Percentiles rank a stretch among this genome's conserved stretches.
These are phyloP conservation scores for Bombus cullumanus DNA, from an alignment of 1,140 invertebrate species.

Conservation along the genomic window DNA sequence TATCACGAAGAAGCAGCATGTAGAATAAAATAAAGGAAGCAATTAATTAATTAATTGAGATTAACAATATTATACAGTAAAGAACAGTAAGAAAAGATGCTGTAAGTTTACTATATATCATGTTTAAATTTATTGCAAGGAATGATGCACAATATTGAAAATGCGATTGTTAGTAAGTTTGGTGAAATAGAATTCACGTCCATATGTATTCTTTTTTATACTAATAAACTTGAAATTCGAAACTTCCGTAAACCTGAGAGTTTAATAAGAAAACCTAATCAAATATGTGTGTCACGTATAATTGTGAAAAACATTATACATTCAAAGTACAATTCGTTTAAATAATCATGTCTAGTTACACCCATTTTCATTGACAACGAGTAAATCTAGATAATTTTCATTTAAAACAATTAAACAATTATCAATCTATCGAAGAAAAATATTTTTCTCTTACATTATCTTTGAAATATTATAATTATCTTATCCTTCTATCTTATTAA, in stretches of 20 bases:
- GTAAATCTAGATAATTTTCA: constrained; percentile 13
- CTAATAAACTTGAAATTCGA: constrained; percentile 14
- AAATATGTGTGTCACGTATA: not conserved
- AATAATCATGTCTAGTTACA: constrained; percentile 7
- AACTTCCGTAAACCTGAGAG: constrained; percentile 73
- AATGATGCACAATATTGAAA: constrained; percentile 18
- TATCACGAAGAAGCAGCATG: constrained; percentile 83
- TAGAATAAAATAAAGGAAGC: constrained; percentile 67
- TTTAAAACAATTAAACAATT: not conserved
- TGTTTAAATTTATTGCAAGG: constrained; percentile 28
- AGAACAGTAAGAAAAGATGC: constrained; percentile 35
- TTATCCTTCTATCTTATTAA: not conserved
- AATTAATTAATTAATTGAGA: constrained; percentile 49
- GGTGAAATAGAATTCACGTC: not conserved
- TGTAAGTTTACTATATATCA: constrained; percentile 39
- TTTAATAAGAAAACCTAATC: constrained; percentile 42
- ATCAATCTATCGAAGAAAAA: not conserved
- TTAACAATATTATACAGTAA: constrained; percentile 5
- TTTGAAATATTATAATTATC: not conserved
- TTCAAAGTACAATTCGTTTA: not conserved
- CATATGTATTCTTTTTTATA: not conserved
- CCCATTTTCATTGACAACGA: constrained; percentile 42
- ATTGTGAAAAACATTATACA: constrained; percentile 3
- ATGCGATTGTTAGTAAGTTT: constrained; percentile 17
- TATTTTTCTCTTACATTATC: not conserved